Evolutionary conservation across 2,797 vertebrate genomes (phyloP), one percentile per base, ranked within the genome.

Genomic region (Myotis planiceps): DNA sequence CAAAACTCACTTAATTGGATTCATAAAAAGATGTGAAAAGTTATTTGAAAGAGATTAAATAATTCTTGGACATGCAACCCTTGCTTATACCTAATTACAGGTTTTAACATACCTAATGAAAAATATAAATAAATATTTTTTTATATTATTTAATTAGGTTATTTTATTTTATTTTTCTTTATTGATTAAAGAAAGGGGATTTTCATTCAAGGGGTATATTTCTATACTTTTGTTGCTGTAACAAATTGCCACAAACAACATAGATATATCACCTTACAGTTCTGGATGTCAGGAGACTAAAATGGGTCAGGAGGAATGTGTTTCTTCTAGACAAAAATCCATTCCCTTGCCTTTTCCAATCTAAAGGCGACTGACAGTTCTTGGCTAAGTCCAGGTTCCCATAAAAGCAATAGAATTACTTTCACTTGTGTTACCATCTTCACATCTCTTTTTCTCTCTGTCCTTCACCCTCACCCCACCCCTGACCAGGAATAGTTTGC

Each of bases 21-120:
- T 15, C 37, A 65, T 58, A 75, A 37, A 5, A 13, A n/a, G 15
- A 34, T 71, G 27, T 60, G 5, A 71, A 90, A 83, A 79, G 23
- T 86, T 27, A 47, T 15, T 81, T 80, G 55, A 71, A 92, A 47
- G 2, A 47, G 34, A 86, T 66, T 68, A 75, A 83, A 69, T 53
- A 74, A 84, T 82, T 68, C 9, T 60, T 82, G 60, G 45, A 6
- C 34, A 69, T 86, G 21, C 3, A 85, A 66, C 6, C 9, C 1
- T 49, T 55, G 2, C 51, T 85, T 86, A 39, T 25, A 65, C 21
- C 29, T n/a, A 27, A n/a, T 58, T 86, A 66, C 9, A 83, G 19
- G 2, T 82, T 79, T 86, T 58, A 91, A 60, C 4, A 7, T 25
- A 45, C 13, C 29, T n/a, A 60, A 74, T 39, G 15, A 88, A 65